phyloP scores from a whole-genome alignment of 2,888 invertebrate genomes.

The Phengaris arion region DNA sequence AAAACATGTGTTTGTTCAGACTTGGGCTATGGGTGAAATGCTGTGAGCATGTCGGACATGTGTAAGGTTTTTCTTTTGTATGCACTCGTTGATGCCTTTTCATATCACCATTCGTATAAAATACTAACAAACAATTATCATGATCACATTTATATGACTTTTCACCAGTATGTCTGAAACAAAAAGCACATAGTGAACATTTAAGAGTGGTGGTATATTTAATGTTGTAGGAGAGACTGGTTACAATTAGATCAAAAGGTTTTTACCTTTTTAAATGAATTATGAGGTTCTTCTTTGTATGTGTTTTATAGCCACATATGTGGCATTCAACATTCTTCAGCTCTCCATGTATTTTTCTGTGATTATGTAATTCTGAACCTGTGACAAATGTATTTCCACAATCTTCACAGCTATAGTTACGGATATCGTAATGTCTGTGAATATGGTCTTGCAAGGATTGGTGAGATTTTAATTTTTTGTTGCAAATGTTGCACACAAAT shows the following conservation, averaged over 20 bases:
- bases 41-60: slow-evolving; percentile 64
- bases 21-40: slow-evolving; percentile 67
- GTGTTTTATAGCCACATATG: slow-evolving; percentile 67
- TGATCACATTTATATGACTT: slow-evolving; percentile 61
- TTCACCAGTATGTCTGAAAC: slow-evolving; percentile 66
- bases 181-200: neutral
- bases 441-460: slow-evolving; percentile 63
- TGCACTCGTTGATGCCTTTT: slow-evolving; percentile 64
- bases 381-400: slow-evolving; percentile 73
- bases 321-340: slow-evolving; percentile 62
- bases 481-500: slow-evolving; percentile 62
- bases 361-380: slow-evolving; percentile 66
- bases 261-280: slow-evolving; percentile 65
- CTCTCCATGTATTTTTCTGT: slow-evolving; percentile 60
- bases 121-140: slow-evolving; percentile 55
- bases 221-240: neutral
- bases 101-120: slow-evolving; percentile 63
- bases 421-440: slow-evolving; percentile 67
- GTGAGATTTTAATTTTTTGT: slow-evolving; percentile 65
- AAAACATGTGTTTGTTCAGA: slow-evolving; percentile 70
- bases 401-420: slow-evolving; percentile 70
- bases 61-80: slow-evolving; percentile 65
- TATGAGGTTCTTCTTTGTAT: slow-evolving; percentile 63
- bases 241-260: neutral
- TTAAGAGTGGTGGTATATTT: no score